phyloP scores from a whole-genome alignment of 2,888 invertebrate genomes.

The Latheticus oryzae region DNA sequence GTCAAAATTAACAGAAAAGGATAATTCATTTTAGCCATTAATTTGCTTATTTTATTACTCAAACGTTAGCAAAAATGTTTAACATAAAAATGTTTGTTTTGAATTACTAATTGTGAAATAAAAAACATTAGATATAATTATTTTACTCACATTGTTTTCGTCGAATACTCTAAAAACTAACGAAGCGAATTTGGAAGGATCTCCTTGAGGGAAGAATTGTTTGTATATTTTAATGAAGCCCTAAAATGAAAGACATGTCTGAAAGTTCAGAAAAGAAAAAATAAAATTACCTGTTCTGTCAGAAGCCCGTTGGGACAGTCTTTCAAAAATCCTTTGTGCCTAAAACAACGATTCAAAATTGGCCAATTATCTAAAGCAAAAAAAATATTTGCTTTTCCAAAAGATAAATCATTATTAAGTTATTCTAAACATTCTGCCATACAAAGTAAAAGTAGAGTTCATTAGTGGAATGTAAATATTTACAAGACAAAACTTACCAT shows the following conservation, averaged over 20 bases:
- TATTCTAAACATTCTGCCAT: no score
- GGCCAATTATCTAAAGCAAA: no score
- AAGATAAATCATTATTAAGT: no score
- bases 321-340: conserved; percentile 97
- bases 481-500: conserved; percentile 74
- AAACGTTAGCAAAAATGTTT: no score
- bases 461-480: not conserved
- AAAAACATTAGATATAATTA: no score
- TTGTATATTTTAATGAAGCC: conserved; percentile 99
- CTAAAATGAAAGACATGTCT: conserved; percentile 68
- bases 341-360: conserved; percentile 69
- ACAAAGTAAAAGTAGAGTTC: not conserved
- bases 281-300: conserved; percentile 91
- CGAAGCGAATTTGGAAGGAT: conserved; percentile 98
- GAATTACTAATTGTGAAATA: no score
- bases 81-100: no score
- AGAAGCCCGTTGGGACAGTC: conserved; percentile 96
- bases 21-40: no score
- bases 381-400: conserved; percentile 7
- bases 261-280: not conserved
- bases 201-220: conserved; percentile 99
- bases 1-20: no score
- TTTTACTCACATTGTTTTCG: conserved; percentile 98
- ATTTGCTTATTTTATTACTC: no score
- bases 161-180: conserved; percentile 99